These are phyloP conservation scores for Acipenser oxyrinchus DNA, from an alignment of 2,797 vertebrate genomes.

Conservation along the genomic window DNA sequence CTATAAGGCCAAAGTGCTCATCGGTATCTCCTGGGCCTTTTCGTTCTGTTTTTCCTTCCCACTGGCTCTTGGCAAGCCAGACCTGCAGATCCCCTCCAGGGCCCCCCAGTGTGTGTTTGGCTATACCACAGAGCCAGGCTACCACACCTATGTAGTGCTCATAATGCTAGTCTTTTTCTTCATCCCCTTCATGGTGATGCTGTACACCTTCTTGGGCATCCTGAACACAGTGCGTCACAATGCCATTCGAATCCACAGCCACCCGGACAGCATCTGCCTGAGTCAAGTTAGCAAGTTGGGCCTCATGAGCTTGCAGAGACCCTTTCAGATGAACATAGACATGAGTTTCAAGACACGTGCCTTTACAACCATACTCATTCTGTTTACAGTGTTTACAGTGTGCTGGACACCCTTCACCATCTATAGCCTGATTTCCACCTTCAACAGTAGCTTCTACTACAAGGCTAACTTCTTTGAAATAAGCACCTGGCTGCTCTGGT, in stretches of 20 bases:
- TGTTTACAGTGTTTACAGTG: slow-evolving; percentile 88
- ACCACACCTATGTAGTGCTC: slow-evolving; percentile 79
- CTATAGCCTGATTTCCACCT: slow-evolving; percentile 86
- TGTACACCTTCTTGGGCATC: slow-evolving; percentile 92
- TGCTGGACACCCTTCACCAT: slow-evolving; percentile 91
- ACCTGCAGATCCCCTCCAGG: slow-evolving; percentile 75
- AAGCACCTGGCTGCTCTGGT: slow-evolving; percentile 92
- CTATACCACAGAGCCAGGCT: slow-evolving; percentile 70
- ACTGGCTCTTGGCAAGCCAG: slow-evolving; percentile 75
- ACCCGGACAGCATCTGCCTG: slow-evolving; percentile 85
- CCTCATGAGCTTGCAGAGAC: slow-evolving; percentile 87
- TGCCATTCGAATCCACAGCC: slow-evolving; percentile 85
- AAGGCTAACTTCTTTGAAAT: slow-evolving; percentile 88
- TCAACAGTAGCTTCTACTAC: slow-evolving; percentile 78
- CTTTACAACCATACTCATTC: slow-evolving; percentile 97
- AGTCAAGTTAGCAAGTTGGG: slow-evolving; percentile 93
- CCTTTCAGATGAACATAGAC: slow-evolving; percentile 94
- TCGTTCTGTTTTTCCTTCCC: slow-evolving; percentile 84
- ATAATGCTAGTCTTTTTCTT: slow-evolving; percentile 85
- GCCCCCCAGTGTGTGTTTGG: slow-evolving; percentile 94
- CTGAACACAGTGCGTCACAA: slow-evolving; percentile 93
- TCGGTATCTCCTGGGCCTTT: slow-evolving; percentile 79
- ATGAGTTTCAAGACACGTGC: slow-evolving; percentile 99
- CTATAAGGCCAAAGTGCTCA: slow-evolving; percentile 82
- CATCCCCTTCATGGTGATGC: slow-evolving; percentile 84